These are phyloP conservation scores for Enteromius anoplus DNA, from an alignment of 2,797 vertebrate genomes.

Conservation along the genomic window DNA sequence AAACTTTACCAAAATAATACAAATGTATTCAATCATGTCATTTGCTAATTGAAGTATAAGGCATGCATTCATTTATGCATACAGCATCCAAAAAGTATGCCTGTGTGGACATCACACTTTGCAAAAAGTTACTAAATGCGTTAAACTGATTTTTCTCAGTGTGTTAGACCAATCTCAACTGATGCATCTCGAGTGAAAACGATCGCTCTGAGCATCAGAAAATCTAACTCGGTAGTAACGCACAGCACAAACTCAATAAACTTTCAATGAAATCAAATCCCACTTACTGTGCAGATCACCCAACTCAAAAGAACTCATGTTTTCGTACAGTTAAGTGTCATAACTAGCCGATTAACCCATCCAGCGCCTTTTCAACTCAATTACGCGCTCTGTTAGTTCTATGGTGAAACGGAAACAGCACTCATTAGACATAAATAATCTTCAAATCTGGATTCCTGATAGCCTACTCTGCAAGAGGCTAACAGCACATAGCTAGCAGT, in stretches of 20 bases:
- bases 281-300: neutral
- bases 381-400: neutral
- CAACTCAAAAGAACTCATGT: neutral
- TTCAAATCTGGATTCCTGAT: neutral
- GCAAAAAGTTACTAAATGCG: neutral
- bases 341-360: neutral
- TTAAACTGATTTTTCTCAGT: neutral
- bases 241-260: conserved; percentile 2
- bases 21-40: neutral
- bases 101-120: neutral
- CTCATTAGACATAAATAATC: neutral
- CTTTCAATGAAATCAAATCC: conserved; percentile 16
- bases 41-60: neutral
- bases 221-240: neutral
- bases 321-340: neutral
- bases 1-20: neutral
- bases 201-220: neutral
- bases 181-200: neutral
- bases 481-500: conserved; percentile 19
- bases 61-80: neutral
- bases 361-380: neutral
- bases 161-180: neutral
- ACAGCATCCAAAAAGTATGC: neutral
- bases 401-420: neutral
- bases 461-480: conserved; percentile 30